Base-by-base conservation (phyloP, 2,888 invertebrate genomes). In the Trypoxylon attenuatum region DNA sequence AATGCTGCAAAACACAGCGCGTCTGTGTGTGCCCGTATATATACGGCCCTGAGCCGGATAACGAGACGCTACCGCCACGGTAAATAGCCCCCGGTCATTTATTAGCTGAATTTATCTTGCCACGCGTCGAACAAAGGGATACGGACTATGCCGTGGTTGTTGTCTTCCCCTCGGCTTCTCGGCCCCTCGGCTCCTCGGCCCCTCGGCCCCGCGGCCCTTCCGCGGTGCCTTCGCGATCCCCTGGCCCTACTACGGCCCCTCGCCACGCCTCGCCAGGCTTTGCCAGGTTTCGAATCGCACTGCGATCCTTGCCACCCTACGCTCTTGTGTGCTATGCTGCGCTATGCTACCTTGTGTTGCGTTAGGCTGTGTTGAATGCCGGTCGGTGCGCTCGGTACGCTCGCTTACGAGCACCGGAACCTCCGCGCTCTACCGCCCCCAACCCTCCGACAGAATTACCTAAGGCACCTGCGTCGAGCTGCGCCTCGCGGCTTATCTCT, bases 1-100 rank as follows among this genome's bases (percentile, higher is more conserved):
- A 86, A 84, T 84, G 79, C 84, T 83, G 83, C 83, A 78, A 84
- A 84, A 84, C 83, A 84, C 77, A 74, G 58, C 61, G 76, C 77
- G 74, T 70, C 68, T 73, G 77, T 73, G 77, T 68, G 78, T 61
- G 59, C 42, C 19, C 59, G 50, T 61, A 51, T 60, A 59, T 66
- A 69, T 63, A 70, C 70, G 67, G 59, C 53, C 66, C 59, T 39
- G 73, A 73, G 69, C 69, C 76, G 84, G 83, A 83, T 85, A 86
- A 85, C 85, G 85, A 86, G 85, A 82, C 82, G 85, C 84, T 85
- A 84, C 84, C 81, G 84, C 78, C 78, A 80, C 79, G 79, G 82
- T 84, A 82, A 79, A 82, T 83, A 78, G 76, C 79, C 77, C 72
- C 69, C 73, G 80, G 82, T 82, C 83, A 82, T 83, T 83, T 83